Evolutionary conservation across 1,140 invertebrate species (phyloP).

Genomic region (Bradysia coprophila): DNA sequence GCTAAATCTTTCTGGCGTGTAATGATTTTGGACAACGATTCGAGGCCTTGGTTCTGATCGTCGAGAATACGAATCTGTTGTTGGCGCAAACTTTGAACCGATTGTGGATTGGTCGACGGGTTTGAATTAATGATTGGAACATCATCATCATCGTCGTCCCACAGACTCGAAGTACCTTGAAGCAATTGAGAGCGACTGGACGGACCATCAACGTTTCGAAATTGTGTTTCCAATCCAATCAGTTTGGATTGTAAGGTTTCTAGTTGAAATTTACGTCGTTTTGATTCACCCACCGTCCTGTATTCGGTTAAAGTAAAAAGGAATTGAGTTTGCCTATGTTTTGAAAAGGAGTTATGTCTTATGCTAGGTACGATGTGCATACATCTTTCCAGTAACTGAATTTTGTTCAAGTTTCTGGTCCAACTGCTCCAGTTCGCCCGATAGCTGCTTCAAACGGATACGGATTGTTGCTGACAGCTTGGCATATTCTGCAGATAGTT

Average conservation of each 20-base stretch:
- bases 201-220: conserved; percentile 1
- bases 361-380: too few species aligned
- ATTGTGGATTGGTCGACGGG: conserved; percentile 6
- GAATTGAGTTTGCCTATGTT: not conserved
- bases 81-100: conserved; percentile 14
- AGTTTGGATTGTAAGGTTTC: conserved; percentile 36
- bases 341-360: too few species aligned
- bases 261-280: conserved; percentile 34
- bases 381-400: conserved; percentile 27
- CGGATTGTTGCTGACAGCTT: conserved; percentile 36
- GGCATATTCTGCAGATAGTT: conserved; percentile 29
- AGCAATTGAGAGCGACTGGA: not conserved
- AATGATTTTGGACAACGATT: conserved; percentile 55
- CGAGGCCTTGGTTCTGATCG: conserved; percentile 61
- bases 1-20: conserved; percentile 59
- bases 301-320: conserved; percentile 2
- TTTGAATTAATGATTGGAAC: conserved; percentile 1
- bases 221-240: conserved; percentile 29
- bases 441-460: conserved; percentile 38
- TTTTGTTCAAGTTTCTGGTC: conserved; percentile 32
- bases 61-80: conserved; percentile 23
- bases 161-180: not conserved
- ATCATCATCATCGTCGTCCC: conserved; percentile 2
- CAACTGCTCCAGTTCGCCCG: conserved; percentile 35
- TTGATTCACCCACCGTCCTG: conserved; percentile 39